Evolutionary conservation across 1,140 invertebrate species (phyloP), one percentile per base, ranked within the genome.

Genomic region (Homarus americanus): DNA sequence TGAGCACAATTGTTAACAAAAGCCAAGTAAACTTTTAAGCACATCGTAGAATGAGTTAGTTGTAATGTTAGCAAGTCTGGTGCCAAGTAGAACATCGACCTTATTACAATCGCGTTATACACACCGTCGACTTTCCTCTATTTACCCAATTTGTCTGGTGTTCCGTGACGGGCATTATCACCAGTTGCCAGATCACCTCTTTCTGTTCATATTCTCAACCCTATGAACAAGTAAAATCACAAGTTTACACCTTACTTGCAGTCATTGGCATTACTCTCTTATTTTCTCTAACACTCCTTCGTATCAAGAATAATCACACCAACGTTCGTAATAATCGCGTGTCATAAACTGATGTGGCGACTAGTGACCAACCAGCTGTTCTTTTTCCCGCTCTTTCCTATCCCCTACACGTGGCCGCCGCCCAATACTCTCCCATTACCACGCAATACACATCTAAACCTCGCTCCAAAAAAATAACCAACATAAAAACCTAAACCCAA

Each of bases 91-190:
- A 58, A 15, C 53, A 58, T 58, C 53, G 53, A 58, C 53, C 53
- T 58, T 20, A n/a, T 58, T 1, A n/a, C 9, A 58, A 58, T 58
- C 53, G 12, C 20, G 20, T 58, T 58, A 58, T 24, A 58, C 53
- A 58, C 53, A 58, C 53, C 53, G 53, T 58, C 53, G 53, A 58
- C 53, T 58, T 58, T 58, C 53, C 53, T 58, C 53, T 58, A 58
- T 58, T 58, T 58, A 58, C 53, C 53, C 4, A 58, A 58, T 58
- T 58, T 58, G 12, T 7, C 44, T 7, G 9, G 44, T 15, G 44
- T 20, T 58, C 53, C 53, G 53, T 58, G 53, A 58, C 53, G 17
- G 20, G 53, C 20, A 58, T 58, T 58, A 58, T 4, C 53, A 15
- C 4, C 15, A 58, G 53, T 20, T 58, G 53, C 53, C 53, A 58